Conservation (phyloP, 35 echinoderm and acorn worm species). For the Apostichopus californicus region DNA sequence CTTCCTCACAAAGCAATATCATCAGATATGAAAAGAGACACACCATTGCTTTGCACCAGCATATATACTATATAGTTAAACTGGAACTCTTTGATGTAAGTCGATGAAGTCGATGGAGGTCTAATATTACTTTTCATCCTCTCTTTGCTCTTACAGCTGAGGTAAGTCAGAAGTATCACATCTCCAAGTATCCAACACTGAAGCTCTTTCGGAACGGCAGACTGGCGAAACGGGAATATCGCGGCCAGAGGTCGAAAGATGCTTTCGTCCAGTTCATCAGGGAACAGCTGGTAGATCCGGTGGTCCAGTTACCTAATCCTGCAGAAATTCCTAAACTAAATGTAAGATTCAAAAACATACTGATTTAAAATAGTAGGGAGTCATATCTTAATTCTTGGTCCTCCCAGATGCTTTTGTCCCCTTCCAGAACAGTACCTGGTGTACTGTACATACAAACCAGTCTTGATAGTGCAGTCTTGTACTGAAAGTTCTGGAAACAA, state of each 20-base stretch:
- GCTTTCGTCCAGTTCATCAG: slow-evolving; percentile 79
- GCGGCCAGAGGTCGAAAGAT: slow-evolving; percentile 89
- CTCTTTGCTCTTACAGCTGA: slow-evolving; percentile 60
- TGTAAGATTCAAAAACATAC: slow-evolving; percentile 58
- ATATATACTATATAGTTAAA: neutral
- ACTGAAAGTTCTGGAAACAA: too few relatives aligned
- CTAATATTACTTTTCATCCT: neutral
- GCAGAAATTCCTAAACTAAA: slow-evolving; percentile 69
- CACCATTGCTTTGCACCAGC: too few relatives aligned
- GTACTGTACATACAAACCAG: too few relatives aligned
- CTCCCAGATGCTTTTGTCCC: too few relatives aligned
- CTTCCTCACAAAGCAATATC: too few relatives aligned
- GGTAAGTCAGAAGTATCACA: slow-evolving; percentile 88
- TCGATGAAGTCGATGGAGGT: neutral
- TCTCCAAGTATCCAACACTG: slow-evolving; percentile 97
- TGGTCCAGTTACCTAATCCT: slow-evolving; percentile 55
- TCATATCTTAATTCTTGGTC: too few relatives aligned
- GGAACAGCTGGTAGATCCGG: slow-evolving; percentile 80
- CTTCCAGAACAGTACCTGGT: neutral
- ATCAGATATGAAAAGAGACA: too few relatives aligned
- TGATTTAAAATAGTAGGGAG: too few relatives aligned
- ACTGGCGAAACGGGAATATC: slow-evolving; percentile 92
- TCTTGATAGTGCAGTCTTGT: too few relatives aligned
- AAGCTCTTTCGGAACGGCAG: slow-evolving; percentile 94
- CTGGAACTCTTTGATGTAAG: too few relatives aligned